Evolutionary conservation across 2,113 vertebrate species (phyloP).

Genomic region (Lepidothrix coronata): DNA sequence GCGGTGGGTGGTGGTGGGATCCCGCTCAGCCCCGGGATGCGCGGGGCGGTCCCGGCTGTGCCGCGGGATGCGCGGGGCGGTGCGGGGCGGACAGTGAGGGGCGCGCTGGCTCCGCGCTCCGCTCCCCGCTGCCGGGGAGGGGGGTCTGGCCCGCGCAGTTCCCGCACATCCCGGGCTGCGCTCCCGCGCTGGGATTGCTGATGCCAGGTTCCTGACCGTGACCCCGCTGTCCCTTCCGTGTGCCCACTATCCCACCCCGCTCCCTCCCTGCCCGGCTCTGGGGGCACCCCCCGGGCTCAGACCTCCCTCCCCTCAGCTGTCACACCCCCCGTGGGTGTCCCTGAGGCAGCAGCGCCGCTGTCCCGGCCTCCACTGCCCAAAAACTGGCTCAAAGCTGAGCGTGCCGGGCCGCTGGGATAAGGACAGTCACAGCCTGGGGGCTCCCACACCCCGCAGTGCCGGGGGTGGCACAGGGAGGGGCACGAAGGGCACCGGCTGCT

Average conservation of each 20-base stretch:
- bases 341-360: not conserved
- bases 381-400: fast-evolving
- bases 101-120: not conserved
- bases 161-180: not conserved
- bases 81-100: not conserved
- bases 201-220: too few species aligned
- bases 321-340: too few species aligned
- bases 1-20: too few species aligned
- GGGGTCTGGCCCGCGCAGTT: not conserved
- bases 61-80: not conserved
- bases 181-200: too few species aligned
- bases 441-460: fast-evolving
- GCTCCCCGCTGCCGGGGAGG: not conserved
- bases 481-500: not conserved
- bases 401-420: fast-evolving
- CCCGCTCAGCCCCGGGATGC: not conserved
- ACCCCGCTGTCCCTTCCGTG: not conserved
- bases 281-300: not conserved
- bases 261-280: not conserved
- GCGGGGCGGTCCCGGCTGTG: too few species aligned
- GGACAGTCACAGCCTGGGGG: fast-evolving
- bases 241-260: fast-evolving
- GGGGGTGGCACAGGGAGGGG: not conserved
- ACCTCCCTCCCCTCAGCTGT: fast-evolving
- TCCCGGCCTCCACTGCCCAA: fast-evolving